Percentiles rank a stretch among this genome's conserved stretches.
Conservation (phyloP, 2,113 vertebrate species). For the Alexandromys fortis region DNA sequence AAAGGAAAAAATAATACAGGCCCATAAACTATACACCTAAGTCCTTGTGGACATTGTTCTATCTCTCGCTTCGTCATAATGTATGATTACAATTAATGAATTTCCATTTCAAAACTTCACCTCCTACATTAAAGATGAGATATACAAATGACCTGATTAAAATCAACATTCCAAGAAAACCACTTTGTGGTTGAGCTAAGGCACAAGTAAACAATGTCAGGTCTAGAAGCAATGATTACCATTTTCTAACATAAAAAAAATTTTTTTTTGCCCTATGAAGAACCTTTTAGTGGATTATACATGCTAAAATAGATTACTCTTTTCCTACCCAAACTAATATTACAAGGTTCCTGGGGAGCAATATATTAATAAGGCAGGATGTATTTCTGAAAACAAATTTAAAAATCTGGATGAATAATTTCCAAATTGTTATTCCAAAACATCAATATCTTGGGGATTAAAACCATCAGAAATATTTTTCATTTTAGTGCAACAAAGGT, state of each 20-base stretch:
- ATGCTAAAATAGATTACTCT: background rate
- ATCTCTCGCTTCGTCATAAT: constrained; percentile 13
- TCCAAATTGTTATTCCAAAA: constrained; percentile 32
- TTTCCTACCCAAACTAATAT: constrained; percentile 37
- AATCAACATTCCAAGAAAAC: constrained; percentile 25
- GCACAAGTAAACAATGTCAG: background rate
- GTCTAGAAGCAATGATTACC: constrained; percentile 17
- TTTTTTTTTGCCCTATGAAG: background rate
- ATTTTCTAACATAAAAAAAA: background rate
- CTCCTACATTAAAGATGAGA: constrained; percentile 29
- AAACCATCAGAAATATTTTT: constrained; percentile 22
- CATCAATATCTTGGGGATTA: background rate
- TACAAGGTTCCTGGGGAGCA: background rate
- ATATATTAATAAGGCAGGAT: constrained; percentile 3
- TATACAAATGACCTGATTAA: constrained; percentile 35
- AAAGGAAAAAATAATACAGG: background rate
- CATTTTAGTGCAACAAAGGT: background rate
- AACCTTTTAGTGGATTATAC: background rate
- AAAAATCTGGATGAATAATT: constrained; percentile 35
- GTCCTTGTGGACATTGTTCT: background rate
- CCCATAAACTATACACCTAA: background rate
- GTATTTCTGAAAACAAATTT: constrained; percentile 48
- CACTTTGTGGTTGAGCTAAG: constrained; percentile 9
- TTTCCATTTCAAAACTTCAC: constrained; percentile 34
- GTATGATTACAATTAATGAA: constrained; percentile 31